Base-by-base conservation (phyloP, 2,113 vertebrate species). In the Helogale parvula region DNA sequence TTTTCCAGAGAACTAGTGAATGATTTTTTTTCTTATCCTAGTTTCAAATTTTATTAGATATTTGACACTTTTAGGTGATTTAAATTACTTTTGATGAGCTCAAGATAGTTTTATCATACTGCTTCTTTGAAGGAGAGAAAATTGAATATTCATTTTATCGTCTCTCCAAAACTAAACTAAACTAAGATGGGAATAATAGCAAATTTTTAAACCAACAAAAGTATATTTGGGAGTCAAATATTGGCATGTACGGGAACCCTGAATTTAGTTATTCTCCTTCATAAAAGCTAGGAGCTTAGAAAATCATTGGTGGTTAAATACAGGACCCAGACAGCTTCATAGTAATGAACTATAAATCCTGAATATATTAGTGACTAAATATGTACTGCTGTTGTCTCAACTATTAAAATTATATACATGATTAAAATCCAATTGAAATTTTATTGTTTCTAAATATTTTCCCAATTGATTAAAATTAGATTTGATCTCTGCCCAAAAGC, bases 41-140 rank as follows among this genome's bases (percentile, higher is more conserved):
- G 83, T 74, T 97, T 16, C 29, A 93, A 97, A 93, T 66, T 92
- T 38, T 84, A 77, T 92, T 96, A 93, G 35, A 52, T 81, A 76
- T 27, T 90, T 79, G 45, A 71, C 23, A 81, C 27, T 25, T 94
- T 54, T 29, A 21, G 66, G 85, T 92, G 35, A 89, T 68, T 96
- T 93, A 88, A 66, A 83, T 94, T 60, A 90, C 50, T 90, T 95
- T 90, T 5, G 0, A 96, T 84, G 11, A 95, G 38, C 17, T 47
- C 15, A 12, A 57, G 21, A 88, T 1, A 80, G 41, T 93, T 90
- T 94, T 81, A 92, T 71, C 65, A 88, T 57, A 92, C n/a, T 92
- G n/a, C 31, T 93, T 94, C 1, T 52, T 87, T 76, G 25, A 95
- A 84, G 11, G 10, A 96, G 9, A 88, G 25, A 93, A 96, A 80